Conservation (phyloP, 2,113 vertebrate genomes). For the Ctenodactylus gundi region DNA sequence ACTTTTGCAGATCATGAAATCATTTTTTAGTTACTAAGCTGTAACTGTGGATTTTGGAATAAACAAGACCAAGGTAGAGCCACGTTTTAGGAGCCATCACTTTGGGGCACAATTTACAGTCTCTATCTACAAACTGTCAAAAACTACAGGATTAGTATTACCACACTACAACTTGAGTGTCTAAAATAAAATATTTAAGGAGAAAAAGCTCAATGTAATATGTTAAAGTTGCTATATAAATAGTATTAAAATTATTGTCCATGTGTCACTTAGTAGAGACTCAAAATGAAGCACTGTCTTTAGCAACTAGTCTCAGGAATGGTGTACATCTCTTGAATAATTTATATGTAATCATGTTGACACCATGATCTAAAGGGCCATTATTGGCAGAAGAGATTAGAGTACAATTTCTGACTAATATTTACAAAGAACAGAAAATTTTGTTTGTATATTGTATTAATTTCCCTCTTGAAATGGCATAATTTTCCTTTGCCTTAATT, state of each 20-base stretch:
- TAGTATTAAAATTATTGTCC: background rate
- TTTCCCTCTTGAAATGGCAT: background rate
- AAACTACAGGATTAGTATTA: background rate
- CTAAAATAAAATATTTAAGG: background rate
- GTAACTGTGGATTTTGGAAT: background rate
- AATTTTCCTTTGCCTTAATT: background rate
- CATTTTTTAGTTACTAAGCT: background rate
- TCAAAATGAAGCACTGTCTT: background rate
- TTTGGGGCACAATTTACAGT: background rate
- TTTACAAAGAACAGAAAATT: background rate
- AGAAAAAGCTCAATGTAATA: background rate
- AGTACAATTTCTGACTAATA: background rate
- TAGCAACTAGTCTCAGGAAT: background rate
- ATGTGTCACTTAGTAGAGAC: background rate
- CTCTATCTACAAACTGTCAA: background rate
- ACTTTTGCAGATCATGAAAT: background rate
- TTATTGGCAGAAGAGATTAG: background rate
- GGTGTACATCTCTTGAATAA: background rate
- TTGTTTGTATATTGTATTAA: background rate
- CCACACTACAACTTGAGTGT: background rate
- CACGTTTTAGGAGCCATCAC: background rate
- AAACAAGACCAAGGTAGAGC: background rate
- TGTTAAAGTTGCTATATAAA: background rate
- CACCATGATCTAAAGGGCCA: background rate
- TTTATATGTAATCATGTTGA: background rate